A percentile compares a stretch with the other conserved stretches of the same genome.
Conservation (phyloP, 2,888 invertebrate species). For the Sussaba pulchella region DNA sequence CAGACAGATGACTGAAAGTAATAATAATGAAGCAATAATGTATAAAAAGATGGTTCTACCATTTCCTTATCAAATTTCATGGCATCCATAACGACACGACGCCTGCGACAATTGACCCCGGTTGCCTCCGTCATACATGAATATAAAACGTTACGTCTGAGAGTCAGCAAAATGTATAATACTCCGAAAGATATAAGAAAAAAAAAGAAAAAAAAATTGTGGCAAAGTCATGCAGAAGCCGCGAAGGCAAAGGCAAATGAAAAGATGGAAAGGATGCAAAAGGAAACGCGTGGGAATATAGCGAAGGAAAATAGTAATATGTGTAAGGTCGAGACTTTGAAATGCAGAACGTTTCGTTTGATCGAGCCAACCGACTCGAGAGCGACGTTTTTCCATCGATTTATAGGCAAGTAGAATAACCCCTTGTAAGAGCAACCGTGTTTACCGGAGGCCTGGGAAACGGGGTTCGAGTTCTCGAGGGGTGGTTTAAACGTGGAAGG, state of each 20-base stretch:
- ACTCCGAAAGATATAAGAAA: constrained; percentile 15
- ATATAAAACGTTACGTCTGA: neutral
- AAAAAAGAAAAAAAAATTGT: neutral
- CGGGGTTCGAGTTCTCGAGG: neutral
- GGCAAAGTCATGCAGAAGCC: constrained; percentile 3
- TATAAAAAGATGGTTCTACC: no score
- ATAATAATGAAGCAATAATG: no score
- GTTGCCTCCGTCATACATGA: neutral
- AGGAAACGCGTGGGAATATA: constrained; percentile 11
- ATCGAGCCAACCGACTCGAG: constrained; percentile 68
- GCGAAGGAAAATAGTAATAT: constrained; percentile 49
- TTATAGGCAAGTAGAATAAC: constrained; percentile 65
- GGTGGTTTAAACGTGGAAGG: neutral
- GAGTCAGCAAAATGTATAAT: constrained; percentile 32
- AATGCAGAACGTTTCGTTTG: constrained; percentile 73
- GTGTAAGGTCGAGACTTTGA: constrained; percentile 69
- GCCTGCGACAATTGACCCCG: constrained; percentile 3
- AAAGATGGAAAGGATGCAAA: constrained; percentile 48
- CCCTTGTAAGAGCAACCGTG: constrained; percentile 47
- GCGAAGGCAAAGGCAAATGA: constrained; percentile 26
- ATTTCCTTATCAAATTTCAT: no score
- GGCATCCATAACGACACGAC: no score
- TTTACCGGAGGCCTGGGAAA: constrained; percentile 19
- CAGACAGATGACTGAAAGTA: no score
- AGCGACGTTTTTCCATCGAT: constrained; percentile 67